A percentile compares a stretch with the other conserved stretches of the same genome.
Evolutionary conservation across 2,113 vertebrate genomes (phyloP).

Genomic region (Rhinolophus ferrumequinum): DNA sequence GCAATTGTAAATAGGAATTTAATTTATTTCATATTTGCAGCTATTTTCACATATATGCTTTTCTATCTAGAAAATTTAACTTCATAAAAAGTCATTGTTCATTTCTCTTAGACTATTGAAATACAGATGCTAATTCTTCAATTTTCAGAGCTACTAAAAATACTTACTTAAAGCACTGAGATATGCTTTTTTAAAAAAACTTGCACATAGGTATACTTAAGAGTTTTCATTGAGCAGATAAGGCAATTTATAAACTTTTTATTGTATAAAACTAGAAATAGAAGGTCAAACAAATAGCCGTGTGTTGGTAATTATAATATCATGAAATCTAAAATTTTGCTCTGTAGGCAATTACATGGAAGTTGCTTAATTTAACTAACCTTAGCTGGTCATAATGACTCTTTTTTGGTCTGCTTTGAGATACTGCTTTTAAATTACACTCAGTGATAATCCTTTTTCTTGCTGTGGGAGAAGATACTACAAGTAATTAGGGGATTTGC

Average conservation of each 20-base stretch:
- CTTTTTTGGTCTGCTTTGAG: neutral
- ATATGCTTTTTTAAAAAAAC: neutral
- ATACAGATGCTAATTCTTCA: neutral
- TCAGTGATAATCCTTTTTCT: neutral
- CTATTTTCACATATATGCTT: neutral
- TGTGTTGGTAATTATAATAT: neutral
- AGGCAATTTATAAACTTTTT: neutral
- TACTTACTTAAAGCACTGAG: neutral
- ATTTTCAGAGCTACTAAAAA: neutral
- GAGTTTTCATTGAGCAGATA: neutral
- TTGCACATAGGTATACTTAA: neutral
- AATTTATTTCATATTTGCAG: slow-evolving; percentile 50
- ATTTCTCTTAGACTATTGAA: neutral
- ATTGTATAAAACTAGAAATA: neutral
- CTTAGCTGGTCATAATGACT: neutral
- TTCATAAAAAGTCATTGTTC: neutral
- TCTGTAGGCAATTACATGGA: neutral
- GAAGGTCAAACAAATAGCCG: neutral
- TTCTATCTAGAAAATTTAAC: neutral
- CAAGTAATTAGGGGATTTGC: neutral
- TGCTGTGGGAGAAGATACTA: neutral
- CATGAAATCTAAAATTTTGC: neutral
- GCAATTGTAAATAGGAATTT: neutral
- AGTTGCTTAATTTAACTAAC: neutral
- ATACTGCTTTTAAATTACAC: neutral